A percentile compares a stretch with the other conserved stretches of the same genome.
phyloP scores from a whole-genome alignment of 2,113 vertebrate species.

The Numida meleagris region DNA sequence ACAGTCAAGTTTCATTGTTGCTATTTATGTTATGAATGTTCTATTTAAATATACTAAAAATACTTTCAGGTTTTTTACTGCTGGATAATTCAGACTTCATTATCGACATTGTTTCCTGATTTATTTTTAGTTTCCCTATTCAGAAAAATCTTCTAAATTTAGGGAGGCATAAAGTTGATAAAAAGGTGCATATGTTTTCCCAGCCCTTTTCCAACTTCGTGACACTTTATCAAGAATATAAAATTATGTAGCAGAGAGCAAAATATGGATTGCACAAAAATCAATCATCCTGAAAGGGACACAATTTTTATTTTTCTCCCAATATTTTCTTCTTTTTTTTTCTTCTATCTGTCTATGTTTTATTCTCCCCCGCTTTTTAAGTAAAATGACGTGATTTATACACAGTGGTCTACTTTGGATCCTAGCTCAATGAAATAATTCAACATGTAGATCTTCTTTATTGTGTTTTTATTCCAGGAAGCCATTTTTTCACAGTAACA shows the following conservation, averaged over 20 bases:
- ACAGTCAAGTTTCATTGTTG: background rate
- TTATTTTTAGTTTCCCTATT: slow-evolving; percentile 35
- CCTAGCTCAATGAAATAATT: slow-evolving; percentile 18
- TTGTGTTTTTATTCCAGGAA: background rate
- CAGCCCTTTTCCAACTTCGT: background rate
- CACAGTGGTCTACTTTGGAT: background rate
- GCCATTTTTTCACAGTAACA: background rate
- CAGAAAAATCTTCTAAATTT: slow-evolving; percentile 27
- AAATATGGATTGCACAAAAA: slow-evolving; percentile 35
- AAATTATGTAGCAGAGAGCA: slow-evolving; percentile 35
- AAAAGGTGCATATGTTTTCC: slow-evolving; percentile 25
- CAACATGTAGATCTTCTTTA: slow-evolving; percentile 43
- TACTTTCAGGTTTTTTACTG: background rate
- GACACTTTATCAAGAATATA: slow-evolving; percentile 28
- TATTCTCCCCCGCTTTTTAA: slow-evolving; percentile 16
- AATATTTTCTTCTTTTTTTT: background rate
- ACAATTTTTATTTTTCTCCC: background rate
- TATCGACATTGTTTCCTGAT: slow-evolving; percentile 22
- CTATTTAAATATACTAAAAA: slow-evolving; percentile 15
- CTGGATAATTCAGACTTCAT: slow-evolving; percentile 11
- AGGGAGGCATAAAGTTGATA: slow-evolving; percentile 25
- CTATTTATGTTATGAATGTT: slow-evolving; percentile 22
- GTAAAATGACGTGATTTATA: slow-evolving; percentile 26
- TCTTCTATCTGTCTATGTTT: background rate
- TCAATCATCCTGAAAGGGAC: slow-evolving; percentile 19